Evolutionary conservation across 2,113 vertebrate species (phyloP).

Genomic region (Chloebia gouldiae): DNA sequence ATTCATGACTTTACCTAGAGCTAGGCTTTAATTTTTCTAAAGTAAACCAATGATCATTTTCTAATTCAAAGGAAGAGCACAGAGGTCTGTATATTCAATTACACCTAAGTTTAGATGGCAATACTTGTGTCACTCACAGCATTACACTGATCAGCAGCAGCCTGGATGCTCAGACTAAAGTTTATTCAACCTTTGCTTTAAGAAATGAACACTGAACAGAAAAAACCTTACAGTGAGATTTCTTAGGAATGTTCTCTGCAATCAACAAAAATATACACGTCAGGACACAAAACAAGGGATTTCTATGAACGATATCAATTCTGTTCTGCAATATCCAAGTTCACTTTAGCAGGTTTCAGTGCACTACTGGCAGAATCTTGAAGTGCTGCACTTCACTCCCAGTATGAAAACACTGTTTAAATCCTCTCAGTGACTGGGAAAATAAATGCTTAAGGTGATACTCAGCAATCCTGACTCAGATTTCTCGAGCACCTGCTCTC

Average conservation of each 20-base stretch:
- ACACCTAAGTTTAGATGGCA: background rate
- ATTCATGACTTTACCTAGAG: background rate
- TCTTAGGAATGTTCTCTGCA: background rate
- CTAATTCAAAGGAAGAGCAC: background rate
- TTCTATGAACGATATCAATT: background rate
- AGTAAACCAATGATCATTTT: background rate
- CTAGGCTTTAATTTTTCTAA: background rate
- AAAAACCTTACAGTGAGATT: background rate
- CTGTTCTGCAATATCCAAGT: background rate
- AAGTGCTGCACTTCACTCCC: background rate
- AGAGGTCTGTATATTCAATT: background rate
- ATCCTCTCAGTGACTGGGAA: background rate
- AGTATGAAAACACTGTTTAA: background rate
- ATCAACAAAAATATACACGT: background rate
- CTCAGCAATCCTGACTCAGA: background rate
- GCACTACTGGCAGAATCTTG: background rate
- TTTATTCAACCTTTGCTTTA: background rate
- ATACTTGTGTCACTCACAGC: background rate
- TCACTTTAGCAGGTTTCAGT: background rate
- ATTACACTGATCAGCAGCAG: background rate
- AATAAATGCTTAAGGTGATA: background rate
- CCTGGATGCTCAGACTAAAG: background rate
- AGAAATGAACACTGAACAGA: background rate
- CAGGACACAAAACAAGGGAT: background rate
- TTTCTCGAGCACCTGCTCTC: background rate